Conservation (phyloP, 2,797 vertebrate genomes). For the Loris lydekkerianus region DNA sequence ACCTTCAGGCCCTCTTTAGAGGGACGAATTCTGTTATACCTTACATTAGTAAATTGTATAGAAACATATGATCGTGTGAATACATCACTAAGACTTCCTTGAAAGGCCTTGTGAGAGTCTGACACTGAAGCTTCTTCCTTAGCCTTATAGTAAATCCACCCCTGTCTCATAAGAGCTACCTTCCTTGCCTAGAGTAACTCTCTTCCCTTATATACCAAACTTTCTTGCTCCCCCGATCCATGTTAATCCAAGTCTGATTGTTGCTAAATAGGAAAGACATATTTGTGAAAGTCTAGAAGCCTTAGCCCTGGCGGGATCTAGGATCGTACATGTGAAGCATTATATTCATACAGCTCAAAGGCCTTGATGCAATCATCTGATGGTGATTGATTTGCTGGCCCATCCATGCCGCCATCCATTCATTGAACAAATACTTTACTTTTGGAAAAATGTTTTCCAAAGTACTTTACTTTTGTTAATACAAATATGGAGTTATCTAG, state of each 20-base stretch:
- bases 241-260: neutral
- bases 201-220: neutral
- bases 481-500: conserved; percentile 24
- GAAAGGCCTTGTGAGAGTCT: neutral
- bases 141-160: neutral
- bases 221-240: neutral
- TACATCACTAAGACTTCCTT: neutral
- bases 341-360: neutral
- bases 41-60: neutral
- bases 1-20: neutral
- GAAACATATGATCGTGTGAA: neutral
- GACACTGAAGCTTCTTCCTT: neutral
- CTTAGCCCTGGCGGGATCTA: neutral
- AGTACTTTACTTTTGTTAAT: conserved; percentile 34
- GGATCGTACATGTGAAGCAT: neutral
- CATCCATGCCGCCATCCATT: neutral
- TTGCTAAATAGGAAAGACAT: neutral
- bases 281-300: neutral
- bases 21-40: neutral
- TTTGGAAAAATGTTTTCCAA: conserved; percentile 35
- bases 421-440: conserved; percentile 34
- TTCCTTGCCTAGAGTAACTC: neutral
- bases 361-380: neutral
- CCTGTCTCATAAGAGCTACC: neutral
- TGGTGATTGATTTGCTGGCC: neutral